Evolutionary conservation across 2,113 vertebrate genomes (phyloP).

Genomic region (Neogale vison): DNA sequence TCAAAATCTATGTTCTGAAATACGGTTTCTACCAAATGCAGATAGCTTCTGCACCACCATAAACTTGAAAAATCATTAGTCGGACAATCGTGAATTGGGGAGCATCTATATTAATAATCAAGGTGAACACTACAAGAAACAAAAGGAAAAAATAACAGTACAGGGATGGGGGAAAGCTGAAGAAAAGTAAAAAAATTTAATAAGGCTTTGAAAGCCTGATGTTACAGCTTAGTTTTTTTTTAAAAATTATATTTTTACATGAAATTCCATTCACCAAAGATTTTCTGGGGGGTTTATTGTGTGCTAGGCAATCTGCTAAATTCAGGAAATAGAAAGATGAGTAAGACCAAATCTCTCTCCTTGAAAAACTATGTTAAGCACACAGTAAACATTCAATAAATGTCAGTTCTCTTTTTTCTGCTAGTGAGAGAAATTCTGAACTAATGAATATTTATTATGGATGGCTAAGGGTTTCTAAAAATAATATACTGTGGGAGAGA

Average conservation of each 20-base stretch:
- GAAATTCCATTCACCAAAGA: conserved; percentile 40
- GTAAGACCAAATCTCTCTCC: not conserved
- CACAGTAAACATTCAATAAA: conserved; percentile 41
- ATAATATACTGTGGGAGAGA: not conserved
- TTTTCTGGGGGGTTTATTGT: conserved; percentile 25
- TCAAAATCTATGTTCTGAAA: not conserved
- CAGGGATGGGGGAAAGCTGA: not conserved
- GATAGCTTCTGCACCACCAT: not conserved
- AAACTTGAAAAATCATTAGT: not conserved
- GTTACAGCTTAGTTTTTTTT: not conserved
- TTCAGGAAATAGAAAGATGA: conserved; percentile 1
- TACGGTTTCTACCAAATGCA: not conserved
- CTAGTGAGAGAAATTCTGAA: not conserved
- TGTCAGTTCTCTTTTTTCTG: conserved; percentile 18
- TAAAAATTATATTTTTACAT: conserved; percentile 29
- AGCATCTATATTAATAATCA: not conserved
- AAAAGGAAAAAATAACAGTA: not conserved
- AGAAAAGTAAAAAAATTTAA: not conserved
- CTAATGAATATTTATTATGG: conserved; percentile 46
- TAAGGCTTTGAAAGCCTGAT: not conserved
- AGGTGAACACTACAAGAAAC: not conserved
- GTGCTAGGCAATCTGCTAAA: conserved; percentile 27
- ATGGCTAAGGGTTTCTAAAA: not conserved
- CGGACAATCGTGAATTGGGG: not conserved
- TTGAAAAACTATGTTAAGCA: conserved; percentile 34